phyloP scores from a whole-genome alignment of 1,140 invertebrate genomes.

The Cephus cinctus region DNA sequence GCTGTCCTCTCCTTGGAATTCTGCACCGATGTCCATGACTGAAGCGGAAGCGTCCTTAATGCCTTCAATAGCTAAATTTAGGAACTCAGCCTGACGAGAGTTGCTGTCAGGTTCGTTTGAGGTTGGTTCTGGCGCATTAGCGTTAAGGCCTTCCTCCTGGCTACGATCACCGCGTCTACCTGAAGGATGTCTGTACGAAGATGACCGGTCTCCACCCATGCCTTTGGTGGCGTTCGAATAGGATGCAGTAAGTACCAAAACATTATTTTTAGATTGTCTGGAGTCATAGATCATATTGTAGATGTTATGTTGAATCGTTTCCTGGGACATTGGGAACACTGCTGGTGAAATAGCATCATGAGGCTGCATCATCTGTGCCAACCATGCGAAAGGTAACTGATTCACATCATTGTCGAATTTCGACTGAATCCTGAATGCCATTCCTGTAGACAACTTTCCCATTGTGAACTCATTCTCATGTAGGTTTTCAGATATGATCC shows the following conservation, averaged over 20 bases:
- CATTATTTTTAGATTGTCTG: neutral
- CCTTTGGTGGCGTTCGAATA: neutral
- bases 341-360: neutral
- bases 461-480: neutral
- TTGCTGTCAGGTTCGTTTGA: neutral
- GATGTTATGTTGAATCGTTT: neutral
- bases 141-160: neutral
- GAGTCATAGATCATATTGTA: neutral
- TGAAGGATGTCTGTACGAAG: neutral
- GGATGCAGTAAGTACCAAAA: neutral
- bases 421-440: neutral
- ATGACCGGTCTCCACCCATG: neutral
- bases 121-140: neutral
- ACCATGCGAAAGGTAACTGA: neutral
- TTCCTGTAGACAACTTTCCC: neutral
- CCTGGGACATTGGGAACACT: neutral
- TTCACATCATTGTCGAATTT: neutral
- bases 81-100: neutral
- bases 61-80: neutral
- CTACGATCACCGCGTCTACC: neutral
- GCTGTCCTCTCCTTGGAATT: conserved; percentile 54
- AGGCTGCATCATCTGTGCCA: neutral
- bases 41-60: conserved; percentile 19
- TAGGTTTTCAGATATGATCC: no score
- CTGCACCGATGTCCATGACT: conserved; percentile 55